phyloP scores from a whole-genome alignment of 2,888 invertebrate genomes.

The Netelia inedita region DNA sequence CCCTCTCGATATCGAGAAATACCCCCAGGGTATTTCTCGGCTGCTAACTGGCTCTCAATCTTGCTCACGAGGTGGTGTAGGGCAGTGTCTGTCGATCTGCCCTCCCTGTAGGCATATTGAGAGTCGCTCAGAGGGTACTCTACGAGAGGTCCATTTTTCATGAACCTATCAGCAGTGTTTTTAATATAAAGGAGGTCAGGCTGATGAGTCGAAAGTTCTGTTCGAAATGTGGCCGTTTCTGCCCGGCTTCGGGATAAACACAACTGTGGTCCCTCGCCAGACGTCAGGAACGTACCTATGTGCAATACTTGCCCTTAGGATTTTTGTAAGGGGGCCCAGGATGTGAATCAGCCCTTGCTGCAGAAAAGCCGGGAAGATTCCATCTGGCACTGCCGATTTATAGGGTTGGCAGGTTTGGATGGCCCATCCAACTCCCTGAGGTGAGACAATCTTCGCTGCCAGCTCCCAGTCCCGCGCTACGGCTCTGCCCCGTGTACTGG shows the following conservation, averaged over 20 bases:
- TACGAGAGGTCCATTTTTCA: neutral
- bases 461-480: conserved; percentile 1
- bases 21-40: no score
- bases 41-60: no score
- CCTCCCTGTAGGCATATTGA: no score
- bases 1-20: no score
- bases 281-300: conserved; percentile 29
- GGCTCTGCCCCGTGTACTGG: neutral
- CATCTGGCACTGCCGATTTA: conserved; percentile 14
- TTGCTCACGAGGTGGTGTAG: no score
- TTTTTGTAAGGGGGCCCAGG: neutral
- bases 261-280: conserved; percentile 50
- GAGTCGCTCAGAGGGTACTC: no score
- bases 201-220: conserved; percentile 64
- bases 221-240: conserved; percentile 18
- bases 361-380: conserved; percentile 34
- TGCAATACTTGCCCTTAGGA: conserved; percentile 25
- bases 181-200: conserved; percentile 61
- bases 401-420: conserved; percentile 5
- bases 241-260: conserved; percentile 64
- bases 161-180: conserved; percentile 12
- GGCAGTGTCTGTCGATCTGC: no score
- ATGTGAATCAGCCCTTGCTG: conserved; percentile 12
- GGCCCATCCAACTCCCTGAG: conserved; percentile 36
- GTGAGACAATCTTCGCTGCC: conserved; percentile 1